Conservation (phyloP, 2,113 vertebrate genomes). For the Hystrix brachyura region DNA sequence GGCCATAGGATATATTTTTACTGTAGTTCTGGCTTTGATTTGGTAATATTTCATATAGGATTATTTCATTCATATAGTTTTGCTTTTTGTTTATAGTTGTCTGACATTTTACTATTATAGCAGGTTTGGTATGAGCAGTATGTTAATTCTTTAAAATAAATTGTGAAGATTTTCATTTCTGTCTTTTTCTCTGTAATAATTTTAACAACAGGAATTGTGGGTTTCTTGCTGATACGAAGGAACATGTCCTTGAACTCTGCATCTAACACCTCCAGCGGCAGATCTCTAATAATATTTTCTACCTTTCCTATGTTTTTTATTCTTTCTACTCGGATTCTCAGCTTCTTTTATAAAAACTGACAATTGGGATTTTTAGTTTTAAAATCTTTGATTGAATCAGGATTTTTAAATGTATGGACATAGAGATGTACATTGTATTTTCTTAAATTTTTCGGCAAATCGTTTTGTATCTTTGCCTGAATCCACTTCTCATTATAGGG, state of each 20-base stretch:
- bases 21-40: background rate
- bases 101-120: background rate
- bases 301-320: background rate
- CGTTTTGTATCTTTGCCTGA: conserved; percentile 35
- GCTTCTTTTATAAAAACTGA: background rate
- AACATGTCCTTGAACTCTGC: background rate
- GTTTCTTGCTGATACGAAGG: background rate
- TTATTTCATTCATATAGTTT: background rate
- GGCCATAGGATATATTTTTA: background rate
- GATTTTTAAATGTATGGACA: background rate
- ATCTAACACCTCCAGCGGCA: background rate
- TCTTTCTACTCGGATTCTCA: background rate
- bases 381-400: background rate
- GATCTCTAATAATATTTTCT: background rate
- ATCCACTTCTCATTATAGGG: conserved; percentile 18
- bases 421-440: background rate
- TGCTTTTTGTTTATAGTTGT: background rate
- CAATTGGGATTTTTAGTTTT: background rate
- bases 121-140: background rate
- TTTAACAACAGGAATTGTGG: background rate
- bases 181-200: background rate
- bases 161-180: background rate
- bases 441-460: conserved; percentile 14
- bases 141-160: conserved; percentile 36
- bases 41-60: background rate